phyloP scores from a whole-genome alignment of 2,113 vertebrate genomes.

The Oncorhynchus tshawytscha region DNA sequence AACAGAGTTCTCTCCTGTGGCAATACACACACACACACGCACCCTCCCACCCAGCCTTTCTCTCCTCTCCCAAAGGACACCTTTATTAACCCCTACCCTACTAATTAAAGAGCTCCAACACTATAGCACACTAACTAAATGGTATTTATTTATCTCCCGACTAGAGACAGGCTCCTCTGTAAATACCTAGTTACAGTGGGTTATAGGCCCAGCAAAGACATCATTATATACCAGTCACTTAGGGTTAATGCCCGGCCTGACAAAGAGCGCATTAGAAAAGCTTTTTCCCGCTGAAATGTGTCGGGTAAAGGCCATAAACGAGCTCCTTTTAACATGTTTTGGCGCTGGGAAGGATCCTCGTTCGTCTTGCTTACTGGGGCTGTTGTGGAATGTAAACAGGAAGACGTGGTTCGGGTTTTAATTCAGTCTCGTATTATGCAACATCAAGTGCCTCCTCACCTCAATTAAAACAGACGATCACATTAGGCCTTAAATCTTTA shows the following conservation, averaged over 20 bases:
- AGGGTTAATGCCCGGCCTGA: slow-evolving; percentile 47
- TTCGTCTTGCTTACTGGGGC: slow-evolving; percentile 56
- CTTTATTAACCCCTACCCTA: slow-evolving; percentile 62
- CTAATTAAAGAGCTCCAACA: slow-evolving; percentile 66
- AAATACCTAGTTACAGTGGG: slow-evolving; percentile 29
- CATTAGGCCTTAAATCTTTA: slow-evolving; percentile 74
- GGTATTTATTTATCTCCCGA: slow-evolving; percentile 58
- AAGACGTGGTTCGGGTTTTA: slow-evolving; percentile 36
- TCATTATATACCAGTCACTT: slow-evolving; percentile 19
- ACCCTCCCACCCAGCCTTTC: not conserved
- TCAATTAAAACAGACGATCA: slow-evolving; percentile 70
- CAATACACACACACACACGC: not conserved
- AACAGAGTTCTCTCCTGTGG: slow-evolving; percentile 18
- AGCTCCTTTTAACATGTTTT: slow-evolving; percentile 26
- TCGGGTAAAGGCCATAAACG: slow-evolving; percentile 52
- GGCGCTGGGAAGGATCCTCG: slow-evolving; percentile 38
- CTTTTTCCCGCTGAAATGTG: slow-evolving; percentile 35
- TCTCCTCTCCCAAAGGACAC: slow-evolving; percentile 41
- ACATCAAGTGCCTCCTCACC: slow-evolving; percentile 68
- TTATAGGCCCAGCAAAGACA: slow-evolving; percentile 34
- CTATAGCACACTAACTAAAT: slow-evolving; percentile 43
- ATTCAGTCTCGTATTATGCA: slow-evolving; percentile 70
- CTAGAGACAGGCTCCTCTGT: slow-evolving; percentile 37
- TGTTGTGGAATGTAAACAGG: slow-evolving; percentile 12
- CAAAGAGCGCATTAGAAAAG: slow-evolving; percentile 47